phyloP scores from a whole-genome alignment of 2,113 vertebrate genomes.

The Grantiella picta region DNA sequence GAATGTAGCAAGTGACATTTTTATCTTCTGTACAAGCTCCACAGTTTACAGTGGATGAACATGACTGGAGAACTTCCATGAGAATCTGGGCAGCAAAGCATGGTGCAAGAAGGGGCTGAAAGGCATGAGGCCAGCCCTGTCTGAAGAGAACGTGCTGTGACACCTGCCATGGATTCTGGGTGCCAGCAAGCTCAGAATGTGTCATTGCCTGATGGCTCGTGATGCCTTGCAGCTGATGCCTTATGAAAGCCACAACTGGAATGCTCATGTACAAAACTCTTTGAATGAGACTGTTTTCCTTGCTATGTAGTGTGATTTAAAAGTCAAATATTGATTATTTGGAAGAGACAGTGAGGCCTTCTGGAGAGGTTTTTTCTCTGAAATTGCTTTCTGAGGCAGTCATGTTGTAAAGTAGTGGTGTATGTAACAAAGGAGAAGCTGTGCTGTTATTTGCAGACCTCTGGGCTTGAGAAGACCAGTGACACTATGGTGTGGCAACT shows the following conservation, averaged over 20 bases:
- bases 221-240: rapidly evolving
- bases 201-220: rapidly evolving
- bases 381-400: background rate
- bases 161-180: background rate
- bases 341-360: background rate
- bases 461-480: background rate
- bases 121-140: background rate
- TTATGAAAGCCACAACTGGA: background rate
- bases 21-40: background rate
- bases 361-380: background rate
- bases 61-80: background rate
- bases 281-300: background rate
- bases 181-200: background rate
- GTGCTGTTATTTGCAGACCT: background rate
- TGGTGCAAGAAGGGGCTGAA: background rate
- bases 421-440: rapidly evolving
- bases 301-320: background rate
- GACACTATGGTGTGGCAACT: background rate
- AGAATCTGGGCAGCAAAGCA: background rate
- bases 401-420: background rate
- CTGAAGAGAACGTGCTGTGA: background rate
- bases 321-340: background rate
- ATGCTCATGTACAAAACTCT: rapidly evolving
- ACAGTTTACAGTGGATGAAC: background rate
- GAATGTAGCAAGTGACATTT: background rate